Base-by-base conservation (phyloP, 1,140 invertebrate species). In the Aphelinus certus region DNA sequence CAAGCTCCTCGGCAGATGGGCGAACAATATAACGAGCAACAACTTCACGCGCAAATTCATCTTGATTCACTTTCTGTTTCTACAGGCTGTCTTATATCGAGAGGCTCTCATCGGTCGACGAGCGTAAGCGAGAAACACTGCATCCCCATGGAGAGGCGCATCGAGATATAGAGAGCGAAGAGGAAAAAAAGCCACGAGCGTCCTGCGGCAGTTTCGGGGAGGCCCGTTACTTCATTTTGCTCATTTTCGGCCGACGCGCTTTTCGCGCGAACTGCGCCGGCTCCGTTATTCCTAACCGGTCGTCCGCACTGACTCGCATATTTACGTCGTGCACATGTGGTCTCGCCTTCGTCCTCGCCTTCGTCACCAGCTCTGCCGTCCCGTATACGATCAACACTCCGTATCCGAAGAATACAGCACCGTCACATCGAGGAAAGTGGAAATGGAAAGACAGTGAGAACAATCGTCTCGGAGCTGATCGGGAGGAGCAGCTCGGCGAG, bases 11-110 rank as follows among this genome's bases (percentile, higher is more conserved):
- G 77, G 82, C 51, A 76, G 56, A n/a, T 84, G 64, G 47, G 76
- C 64, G 70, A 85, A 47, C 42, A 85, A 62, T 62, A 82, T 55
- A 71, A 85, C 71, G n/a, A 80, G 73, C 26, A 79, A 47, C 26
- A 83, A 58, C 61, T 80, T 79, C 60, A 76, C 63, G 62, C 77
- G 85, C 68, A 82, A 47, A 81, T 77, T 80, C 79, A 80, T 81
- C 55, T 57, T 70, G 55, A 43, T n/a, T 60, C 58, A 4, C 58
- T 60, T n/a, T 60, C 58, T 60, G 10, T 26, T 26, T 26, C 26
- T 26, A 26, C 26, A 26, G 26, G 26, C 26, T 26, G 26, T 26
- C 26, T 26, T 26, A 26, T 26, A 26, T 26, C 26, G 26, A 26
- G 26, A 26, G 26, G 26, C 26, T 26, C 26, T 26, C 26, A 26